Percentiles rank a stretch among this genome's conserved stretches.
Evolutionary conservation across 1,140 invertebrate genomes (phyloP).

Genomic region (Nixonia krombeini): DNA sequence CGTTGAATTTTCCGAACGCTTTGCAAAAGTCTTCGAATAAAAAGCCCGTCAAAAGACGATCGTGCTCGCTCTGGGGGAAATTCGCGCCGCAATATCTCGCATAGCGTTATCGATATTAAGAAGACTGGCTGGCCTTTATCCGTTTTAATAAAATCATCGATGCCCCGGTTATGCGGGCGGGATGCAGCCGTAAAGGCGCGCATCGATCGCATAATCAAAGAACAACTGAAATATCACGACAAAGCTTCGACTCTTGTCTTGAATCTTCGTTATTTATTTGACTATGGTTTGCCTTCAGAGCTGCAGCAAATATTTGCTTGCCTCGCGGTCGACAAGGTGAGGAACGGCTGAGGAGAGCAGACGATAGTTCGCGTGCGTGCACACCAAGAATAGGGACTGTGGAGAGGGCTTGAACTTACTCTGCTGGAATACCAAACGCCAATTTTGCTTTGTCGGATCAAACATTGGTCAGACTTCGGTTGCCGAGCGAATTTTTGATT

Average conservation of each 20-base stretch:
- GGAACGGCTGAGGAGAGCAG: slow-evolving; percentile 52
- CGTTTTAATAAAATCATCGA: not conserved
- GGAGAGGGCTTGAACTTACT: slow-evolving; percentile 56
- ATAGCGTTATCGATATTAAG: no score
- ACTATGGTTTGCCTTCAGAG: slow-evolving; percentile 46
- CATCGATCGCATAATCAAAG: slow-evolving; percentile 51
- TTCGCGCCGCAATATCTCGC: no score
- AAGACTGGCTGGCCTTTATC: slow-evolving; percentile 14
- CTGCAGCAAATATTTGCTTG: slow-evolving; percentile 68
- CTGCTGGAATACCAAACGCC: slow-evolving; percentile 64
- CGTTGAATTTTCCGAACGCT: no score
- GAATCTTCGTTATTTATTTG: slow-evolving; percentile 57
- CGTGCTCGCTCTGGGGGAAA: no score
- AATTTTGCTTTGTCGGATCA: slow-evolving; percentile 58
- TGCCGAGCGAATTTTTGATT: slow-evolving; percentile 56
- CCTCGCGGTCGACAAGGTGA: slow-evolving; percentile 57
- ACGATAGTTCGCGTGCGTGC: slow-evolving; percentile 61
- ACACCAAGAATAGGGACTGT: slow-evolving; percentile 51
- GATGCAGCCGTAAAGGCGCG: slow-evolving; percentile 37
- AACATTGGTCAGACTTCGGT: slow-evolving; percentile 57
- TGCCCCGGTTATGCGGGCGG: no score
- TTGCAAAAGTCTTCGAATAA: no score
- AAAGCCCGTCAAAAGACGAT: no score
- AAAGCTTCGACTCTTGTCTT: slow-evolving; percentile 52
- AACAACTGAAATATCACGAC: slow-evolving; percentile 43